These are phyloP conservation scores for Yoshiicerus persimilis DNA, from an alignment of 1,140 invertebrate genomes.

Conservation along the genomic window DNA sequence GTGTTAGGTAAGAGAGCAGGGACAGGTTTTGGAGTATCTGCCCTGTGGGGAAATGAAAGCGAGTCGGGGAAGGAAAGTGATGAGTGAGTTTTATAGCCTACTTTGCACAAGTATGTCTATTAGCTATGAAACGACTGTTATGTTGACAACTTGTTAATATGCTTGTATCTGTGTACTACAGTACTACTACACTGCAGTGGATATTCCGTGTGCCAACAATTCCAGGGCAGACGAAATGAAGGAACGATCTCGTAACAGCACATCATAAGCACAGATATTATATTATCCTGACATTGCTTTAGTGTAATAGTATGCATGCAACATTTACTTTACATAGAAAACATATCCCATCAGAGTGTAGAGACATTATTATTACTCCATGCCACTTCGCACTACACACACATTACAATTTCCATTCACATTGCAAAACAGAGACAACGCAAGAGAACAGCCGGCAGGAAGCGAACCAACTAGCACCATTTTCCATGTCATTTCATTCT, in stretches of 20 bases:
- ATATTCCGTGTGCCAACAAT: background rate
- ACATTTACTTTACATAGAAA: background rate
- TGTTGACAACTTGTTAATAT: constrained; percentile 23
- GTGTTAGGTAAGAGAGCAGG: background rate
- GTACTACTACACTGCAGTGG: too few species aligned
- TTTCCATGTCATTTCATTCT: constrained; percentile 1
- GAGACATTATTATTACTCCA: background rate
- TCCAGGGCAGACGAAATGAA: background rate
- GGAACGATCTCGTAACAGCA: background rate
- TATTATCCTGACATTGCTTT: background rate
- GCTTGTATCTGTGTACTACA: background rate
- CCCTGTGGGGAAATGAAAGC: too few species aligned
- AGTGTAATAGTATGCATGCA: background rate
- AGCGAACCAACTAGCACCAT: background rate
- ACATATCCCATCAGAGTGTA: background rate
- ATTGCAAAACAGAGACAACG: background rate
- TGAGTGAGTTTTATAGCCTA: constrained; percentile 8
- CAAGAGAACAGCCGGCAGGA: background rate
- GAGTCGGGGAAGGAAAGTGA: background rate
- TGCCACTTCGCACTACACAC: background rate
- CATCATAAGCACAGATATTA: background rate
- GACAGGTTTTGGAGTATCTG: background rate
- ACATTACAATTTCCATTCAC: background rate
- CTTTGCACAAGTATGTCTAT: constrained; percentile 13
- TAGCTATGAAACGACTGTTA: constrained; percentile 1